These are phyloP conservation scores for Oophaga sylvatica DNA, from an alignment of 2,797 vertebrate genomes.

Conservation along the genomic window DNA sequence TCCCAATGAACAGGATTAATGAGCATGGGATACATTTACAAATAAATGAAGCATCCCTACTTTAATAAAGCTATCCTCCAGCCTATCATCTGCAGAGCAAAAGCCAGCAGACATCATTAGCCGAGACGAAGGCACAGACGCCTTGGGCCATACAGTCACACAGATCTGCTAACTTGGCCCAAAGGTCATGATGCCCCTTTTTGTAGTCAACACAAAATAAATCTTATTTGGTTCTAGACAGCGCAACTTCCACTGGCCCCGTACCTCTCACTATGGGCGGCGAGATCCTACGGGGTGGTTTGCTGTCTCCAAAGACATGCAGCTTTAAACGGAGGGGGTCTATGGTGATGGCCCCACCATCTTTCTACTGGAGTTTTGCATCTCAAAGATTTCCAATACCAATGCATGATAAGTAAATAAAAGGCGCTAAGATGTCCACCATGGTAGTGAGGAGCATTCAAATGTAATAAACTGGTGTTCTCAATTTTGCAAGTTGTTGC, in stretches of 20 bases:
- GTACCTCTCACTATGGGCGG: background rate
- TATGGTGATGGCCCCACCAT: no score
- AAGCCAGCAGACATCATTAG: background rate
- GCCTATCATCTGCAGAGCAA: background rate
- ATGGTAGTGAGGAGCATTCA: no score
- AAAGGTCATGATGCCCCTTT: background rate
- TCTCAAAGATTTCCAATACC: no score
- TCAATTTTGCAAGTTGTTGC: no score
- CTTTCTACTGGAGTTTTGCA: no score
- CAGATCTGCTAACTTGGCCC: background rate
- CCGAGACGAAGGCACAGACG: background rate
- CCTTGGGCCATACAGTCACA: background rate
- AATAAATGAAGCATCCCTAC: background rate
- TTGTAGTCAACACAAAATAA: background rate
- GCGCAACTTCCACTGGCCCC: background rate
- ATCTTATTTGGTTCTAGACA: background rate
- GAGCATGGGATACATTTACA: background rate
- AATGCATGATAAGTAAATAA: no score
- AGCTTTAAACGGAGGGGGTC: no score
- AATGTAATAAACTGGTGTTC: no score
- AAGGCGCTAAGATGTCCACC: no score
- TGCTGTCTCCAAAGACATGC: no score
- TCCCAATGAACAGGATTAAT: background rate
- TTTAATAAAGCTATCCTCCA: constrained; percentile 1
- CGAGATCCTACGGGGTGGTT: background rate